Percentiles rank a stretch among this genome's conserved stretches.
phyloP scores from a whole-genome alignment of 2,797 vertebrate species.

The Hypotaenidia philippensis region DNA sequence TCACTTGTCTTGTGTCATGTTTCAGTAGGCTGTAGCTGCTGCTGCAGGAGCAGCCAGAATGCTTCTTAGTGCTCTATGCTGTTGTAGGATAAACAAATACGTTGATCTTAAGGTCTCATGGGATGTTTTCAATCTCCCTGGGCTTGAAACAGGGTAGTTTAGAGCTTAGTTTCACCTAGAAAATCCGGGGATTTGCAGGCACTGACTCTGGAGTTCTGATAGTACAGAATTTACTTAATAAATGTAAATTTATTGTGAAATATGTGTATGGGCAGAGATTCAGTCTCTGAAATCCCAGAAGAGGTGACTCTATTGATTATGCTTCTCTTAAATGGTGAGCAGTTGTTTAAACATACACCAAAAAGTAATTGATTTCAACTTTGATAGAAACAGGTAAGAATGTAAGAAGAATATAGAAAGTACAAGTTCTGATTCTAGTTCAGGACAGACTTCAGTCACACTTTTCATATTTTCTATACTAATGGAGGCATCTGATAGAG shows the following conservation, averaged over 20 bases:
- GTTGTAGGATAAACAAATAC: not conserved
- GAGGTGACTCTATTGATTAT: not conserved
- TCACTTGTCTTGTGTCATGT: not conserved
- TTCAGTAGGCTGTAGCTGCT: not conserved
- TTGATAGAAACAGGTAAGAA: not conserved
- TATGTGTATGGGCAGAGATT: not conserved
- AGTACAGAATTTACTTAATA: not conserved
- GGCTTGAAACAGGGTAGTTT: not conserved
- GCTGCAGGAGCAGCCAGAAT: not conserved
- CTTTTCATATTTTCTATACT: not conserved
- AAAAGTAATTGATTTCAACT: not conserved
- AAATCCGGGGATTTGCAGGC: not conserved
- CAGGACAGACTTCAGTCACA: not conserved
- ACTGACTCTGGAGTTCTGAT: not conserved
- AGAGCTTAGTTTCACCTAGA: not conserved
- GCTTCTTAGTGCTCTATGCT: not conserved
- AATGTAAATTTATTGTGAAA: not conserved
- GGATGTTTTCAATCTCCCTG: not conserved
- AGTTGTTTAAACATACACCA: not conserved
- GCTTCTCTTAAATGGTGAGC: not conserved
- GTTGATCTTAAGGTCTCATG: not conserved
- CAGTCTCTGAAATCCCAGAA: not conserved
- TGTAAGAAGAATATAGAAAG: not conserved
- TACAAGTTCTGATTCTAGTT: not conserved
- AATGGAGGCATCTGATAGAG: not conserved